These are phyloP conservation scores for Lithobates pipiens DNA, from an alignment of 2,797 vertebrate genomes.

Conservation along the genomic window DNA sequence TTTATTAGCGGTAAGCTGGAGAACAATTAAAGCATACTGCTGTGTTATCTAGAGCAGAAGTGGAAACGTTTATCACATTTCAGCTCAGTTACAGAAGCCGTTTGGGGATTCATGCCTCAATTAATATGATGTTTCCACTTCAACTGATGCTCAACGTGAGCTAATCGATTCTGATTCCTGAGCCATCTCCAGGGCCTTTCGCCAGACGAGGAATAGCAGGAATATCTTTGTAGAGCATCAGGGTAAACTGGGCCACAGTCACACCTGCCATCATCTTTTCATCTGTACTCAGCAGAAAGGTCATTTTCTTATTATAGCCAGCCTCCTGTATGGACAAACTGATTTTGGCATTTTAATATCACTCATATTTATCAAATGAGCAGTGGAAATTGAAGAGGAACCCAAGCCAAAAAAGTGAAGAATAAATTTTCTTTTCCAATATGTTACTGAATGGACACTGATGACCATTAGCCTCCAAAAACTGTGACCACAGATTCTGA, in stretches of 20 bases:
- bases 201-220: background rate
- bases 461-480: too few species aligned
- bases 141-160: slow-evolving; percentile 40
- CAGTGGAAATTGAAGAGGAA: too few species aligned
- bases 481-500: too few species aligned
- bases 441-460: too few species aligned
- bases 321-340: too few species aligned
- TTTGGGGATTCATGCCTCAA: slow-evolving; percentile 42
- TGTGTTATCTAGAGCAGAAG: slow-evolving; percentile 35
- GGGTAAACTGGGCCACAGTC: slow-evolving; percentile 1
- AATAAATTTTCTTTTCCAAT: too few species aligned
- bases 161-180: slow-evolving; percentile 43
- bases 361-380: too few species aligned
- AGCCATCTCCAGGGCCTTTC: slow-evolving; percentile 32
- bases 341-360: too few species aligned
- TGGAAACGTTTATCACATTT: slow-evolving; percentile 45
- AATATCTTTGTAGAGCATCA: background rate
- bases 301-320: too few species aligned
- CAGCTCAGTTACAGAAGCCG: slow-evolving; percentile 22
- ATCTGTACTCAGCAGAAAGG: too few species aligned
- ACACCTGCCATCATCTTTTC: background rate
- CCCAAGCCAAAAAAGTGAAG: too few species aligned
- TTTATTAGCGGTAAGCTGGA: slow-evolving; percentile 21
- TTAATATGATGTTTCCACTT: slow-evolving; percentile 49
- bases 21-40: slow-evolving; percentile 8